Conservation (phyloP, 2,113 vertebrate species). For the Anseranas semipalmata region DNA sequence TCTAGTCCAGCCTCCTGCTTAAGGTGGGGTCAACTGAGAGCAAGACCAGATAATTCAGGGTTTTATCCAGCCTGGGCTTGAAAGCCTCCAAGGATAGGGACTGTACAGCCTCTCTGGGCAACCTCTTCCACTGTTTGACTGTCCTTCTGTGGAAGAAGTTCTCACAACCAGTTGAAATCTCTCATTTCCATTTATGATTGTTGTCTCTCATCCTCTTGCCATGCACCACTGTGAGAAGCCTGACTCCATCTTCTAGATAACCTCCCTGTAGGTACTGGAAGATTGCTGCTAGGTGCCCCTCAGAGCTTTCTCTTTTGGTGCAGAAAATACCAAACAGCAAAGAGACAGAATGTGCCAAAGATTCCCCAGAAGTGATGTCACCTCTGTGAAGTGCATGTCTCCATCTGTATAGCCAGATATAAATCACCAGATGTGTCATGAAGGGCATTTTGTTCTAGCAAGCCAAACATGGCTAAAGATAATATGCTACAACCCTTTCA, state of each 20-base stretch:
- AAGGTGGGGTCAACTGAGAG: no score
- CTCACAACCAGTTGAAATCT: neutral
- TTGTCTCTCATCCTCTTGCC: neutral
- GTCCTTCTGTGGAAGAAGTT: neutral
- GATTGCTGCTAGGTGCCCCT: neutral
- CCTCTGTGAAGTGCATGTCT: no score
- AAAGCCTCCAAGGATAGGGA: neutral
- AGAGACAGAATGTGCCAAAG: no score
- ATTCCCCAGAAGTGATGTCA: no score
- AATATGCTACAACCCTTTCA: no score
- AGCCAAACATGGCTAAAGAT: no score
- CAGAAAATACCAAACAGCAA: no score
- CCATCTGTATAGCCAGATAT: no score
- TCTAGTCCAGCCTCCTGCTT: neutral
- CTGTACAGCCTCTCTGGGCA: neutral
- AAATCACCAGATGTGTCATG: no score
- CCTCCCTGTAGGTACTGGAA: neutral
- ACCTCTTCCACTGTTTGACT: neutral
- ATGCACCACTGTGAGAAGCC: neutral
- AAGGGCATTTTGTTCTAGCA: no score
- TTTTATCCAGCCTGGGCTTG: neutral
- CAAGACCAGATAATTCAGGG: neutral
- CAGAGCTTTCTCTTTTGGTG: no score
- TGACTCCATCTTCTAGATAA: neutral
- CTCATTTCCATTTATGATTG: neutral